Conservation (phyloP, 1,140 invertebrate species). For the Zaprionus vittiger region DNA sequence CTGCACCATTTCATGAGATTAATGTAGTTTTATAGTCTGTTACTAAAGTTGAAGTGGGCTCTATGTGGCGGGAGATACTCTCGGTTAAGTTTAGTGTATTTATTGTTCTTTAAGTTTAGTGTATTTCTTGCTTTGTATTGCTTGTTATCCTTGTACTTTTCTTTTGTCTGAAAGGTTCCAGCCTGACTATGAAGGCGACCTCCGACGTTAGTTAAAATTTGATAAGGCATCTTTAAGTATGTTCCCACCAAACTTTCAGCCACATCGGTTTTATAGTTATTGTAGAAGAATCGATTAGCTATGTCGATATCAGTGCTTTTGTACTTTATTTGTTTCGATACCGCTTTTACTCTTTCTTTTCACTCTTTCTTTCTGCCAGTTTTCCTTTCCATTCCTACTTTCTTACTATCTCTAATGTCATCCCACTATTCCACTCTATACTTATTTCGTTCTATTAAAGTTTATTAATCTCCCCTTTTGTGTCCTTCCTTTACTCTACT, state of each 20-base stretch:
- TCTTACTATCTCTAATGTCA: not conserved
- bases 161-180: not conserved
- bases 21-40: constrained; percentile 29
- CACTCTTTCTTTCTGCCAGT: not conserved
- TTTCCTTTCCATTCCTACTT: not conserved
- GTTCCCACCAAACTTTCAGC: no score
- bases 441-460: not conserved
- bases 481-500: not conserved
- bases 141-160: not conserved
- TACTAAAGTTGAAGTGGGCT: not conserved
- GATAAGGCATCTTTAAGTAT: no score
- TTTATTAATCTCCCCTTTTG: not conserved
- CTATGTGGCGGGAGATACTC: not conserved
- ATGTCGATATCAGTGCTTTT: no score
- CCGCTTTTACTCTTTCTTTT: not conserved
- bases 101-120: not conserved
- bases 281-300: no score
- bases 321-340: not conserved
- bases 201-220: no score
- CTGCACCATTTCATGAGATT: constrained; percentile 43
- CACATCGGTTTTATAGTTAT: no score
- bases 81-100: not conserved
- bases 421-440: not conserved
- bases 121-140: not conserved
- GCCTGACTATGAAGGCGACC: no score